Evolutionary conservation across 2,113 vertebrate genomes (phyloP), one percentile per base, ranked within the genome.

Genomic region (Alosa alosa): DNA sequence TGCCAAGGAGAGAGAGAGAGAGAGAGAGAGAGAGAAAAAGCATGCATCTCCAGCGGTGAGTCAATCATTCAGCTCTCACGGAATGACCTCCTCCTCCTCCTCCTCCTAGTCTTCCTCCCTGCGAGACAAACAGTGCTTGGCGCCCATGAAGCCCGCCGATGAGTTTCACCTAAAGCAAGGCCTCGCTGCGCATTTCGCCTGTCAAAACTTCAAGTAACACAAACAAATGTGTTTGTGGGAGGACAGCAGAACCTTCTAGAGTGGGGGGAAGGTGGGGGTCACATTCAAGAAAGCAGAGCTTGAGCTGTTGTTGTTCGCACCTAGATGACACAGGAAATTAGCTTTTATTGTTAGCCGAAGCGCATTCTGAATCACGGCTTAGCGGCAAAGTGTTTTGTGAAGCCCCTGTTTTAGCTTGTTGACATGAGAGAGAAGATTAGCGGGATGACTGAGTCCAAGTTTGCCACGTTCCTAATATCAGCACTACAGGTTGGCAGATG

Each of bases 401-500:
- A 78, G 85, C 89, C 88, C 87, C 52, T 90, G 83, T 87, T 86
- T 88, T 84, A 85, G 86, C 31, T 90, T 89, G 87, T 91, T 89
- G 86, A 90, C 89, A 89, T 90, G 88, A 90, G 85, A 88, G 88
- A 90, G 89, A 83, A 90, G 86, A 88, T 88, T 91, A 92, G 83
- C 91, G 88, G 92, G 88, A 90, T 90, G 89, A 89, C 93, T 92
- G 88, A 90, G 91, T 91, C 91, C 91, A 91, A 92, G 89, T 90
- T 91, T 90, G 91, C 92, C 93, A 94, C 92, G 94, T 94, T 88
- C 93, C 91, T 95, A 94, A 95, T 94, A 94, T 93, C 94, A 92
- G 92, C 93, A 94, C 94, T 94, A 90, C 92, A 93, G 91, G 93
- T 93, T 93, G 93, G 94, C 95, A 96, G 95, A 96, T 95, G 95